Conservation (phyloP, 2,113 vertebrate species). For the Hippopotamus amphibius region DNA sequence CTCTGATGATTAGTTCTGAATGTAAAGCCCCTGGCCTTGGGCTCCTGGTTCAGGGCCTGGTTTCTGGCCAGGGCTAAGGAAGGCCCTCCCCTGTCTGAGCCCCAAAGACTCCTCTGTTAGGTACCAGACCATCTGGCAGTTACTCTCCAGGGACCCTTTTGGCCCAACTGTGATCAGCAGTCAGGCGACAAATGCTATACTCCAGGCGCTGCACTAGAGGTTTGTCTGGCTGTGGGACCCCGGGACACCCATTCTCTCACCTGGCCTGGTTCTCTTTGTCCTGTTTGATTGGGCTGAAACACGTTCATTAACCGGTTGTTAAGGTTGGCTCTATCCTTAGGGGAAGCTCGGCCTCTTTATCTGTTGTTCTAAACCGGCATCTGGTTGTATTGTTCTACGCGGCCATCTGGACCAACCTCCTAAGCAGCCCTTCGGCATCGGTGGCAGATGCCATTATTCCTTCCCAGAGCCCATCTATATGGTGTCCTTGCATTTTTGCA, state of each 20-base stretch:
- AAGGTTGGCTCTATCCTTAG: slow-evolving; percentile 67
- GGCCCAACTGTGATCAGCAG: background rate
- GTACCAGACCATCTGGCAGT: background rate
- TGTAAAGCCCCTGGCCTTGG: background rate
- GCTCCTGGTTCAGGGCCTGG: background rate
- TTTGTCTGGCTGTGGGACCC: background rate
- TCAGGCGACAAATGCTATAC: background rate
- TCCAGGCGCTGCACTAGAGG: background rate
- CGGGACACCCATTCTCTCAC: slow-evolving; percentile 33
- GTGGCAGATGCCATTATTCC: slow-evolving; percentile 59
- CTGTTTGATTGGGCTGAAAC: slow-evolving; percentile 20
- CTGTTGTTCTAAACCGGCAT: slow-evolving; percentile 62
- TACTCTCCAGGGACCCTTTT: slow-evolving; percentile 9
- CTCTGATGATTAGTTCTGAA: background rate
- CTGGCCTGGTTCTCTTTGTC: slow-evolving; percentile 60
- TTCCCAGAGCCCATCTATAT: slow-evolving; percentile 45
- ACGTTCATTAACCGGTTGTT: slow-evolving; percentile 34
- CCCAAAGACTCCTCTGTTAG: background rate
- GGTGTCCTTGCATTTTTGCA: slow-evolving; percentile 47
- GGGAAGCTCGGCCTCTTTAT: slow-evolving; percentile 67
- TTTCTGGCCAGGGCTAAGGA: background rate
- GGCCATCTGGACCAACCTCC: slow-evolving; percentile 69
- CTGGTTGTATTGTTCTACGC: slow-evolving; percentile 66
- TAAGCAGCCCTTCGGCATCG: slow-evolving; percentile 55
- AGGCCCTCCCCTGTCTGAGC: background rate